These are phyloP conservation scores for Saccostrea cuccullata DNA, from an alignment of 1,140 invertebrate species.

Conservation along the genomic window DNA sequence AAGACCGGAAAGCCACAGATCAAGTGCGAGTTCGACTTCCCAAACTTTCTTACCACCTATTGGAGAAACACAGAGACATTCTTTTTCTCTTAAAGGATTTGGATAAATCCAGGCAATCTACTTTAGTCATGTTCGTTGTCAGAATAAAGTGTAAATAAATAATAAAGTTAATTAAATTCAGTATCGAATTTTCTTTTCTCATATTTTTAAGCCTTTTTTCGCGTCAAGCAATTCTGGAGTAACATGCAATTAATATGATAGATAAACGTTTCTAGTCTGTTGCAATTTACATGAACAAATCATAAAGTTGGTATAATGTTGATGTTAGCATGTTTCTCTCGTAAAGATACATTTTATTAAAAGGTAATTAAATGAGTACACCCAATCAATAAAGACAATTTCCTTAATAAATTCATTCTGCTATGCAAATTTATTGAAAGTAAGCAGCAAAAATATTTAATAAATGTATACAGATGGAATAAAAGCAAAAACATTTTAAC, in stretches of 20 bases:
- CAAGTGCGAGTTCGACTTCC: not conserved
- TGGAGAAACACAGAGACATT: not conserved
- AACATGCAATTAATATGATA: not conserved
- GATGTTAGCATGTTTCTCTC: not conserved
- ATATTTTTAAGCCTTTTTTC: no score
- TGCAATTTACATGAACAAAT: not conserved
- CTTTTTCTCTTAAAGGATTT: conserved; percentile 5
- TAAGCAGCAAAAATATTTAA: not conserved
- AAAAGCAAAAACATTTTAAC: not conserved
- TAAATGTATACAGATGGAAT: not conserved
- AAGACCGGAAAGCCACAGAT: not conserved
- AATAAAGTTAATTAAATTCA: no score
- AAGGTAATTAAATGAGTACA: not conserved
- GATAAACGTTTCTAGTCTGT: not conserved
- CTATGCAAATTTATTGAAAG: not conserved
- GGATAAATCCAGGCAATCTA: not conserved
- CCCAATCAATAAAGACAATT: not conserved
- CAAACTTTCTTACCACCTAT: conserved; percentile 9
- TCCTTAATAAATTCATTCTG: not conserved
- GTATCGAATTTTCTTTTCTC: no score
- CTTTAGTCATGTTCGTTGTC: not conserved
- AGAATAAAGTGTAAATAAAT: no score
- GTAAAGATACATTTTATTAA: not conserved
- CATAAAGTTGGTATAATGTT: not conserved
- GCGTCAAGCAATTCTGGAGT: no score